Evolutionary conservation across 1,140 invertebrate species (phyloP).

Genomic region (Brachionus rotundiformis): DNA sequence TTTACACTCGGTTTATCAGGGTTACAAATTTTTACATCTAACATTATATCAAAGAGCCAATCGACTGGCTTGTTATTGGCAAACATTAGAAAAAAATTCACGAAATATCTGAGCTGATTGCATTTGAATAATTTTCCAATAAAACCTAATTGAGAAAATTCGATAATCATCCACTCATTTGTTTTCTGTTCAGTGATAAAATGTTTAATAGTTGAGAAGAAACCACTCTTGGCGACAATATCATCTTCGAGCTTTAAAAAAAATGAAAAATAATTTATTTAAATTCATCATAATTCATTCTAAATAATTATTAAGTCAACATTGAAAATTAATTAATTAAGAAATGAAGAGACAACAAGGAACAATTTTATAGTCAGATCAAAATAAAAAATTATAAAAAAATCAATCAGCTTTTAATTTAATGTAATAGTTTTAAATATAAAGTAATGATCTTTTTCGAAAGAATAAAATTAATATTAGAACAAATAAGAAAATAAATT

Average conservation of each 20-base stretch:
- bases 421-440: too few species aligned
- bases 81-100: constrained; percentile 91
- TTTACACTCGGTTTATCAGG: constrained; percentile 63
- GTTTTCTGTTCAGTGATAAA: constrained; percentile 78
- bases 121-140: constrained; percentile 83
- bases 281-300: too few species aligned
- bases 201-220: constrained; percentile 81
- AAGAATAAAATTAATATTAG: too few species aligned
- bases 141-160: constrained; percentile 80
- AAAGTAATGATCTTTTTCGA: too few species aligned
- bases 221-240: constrained; percentile 80
- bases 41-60: constrained; percentile 77
- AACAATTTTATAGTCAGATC: too few species aligned
- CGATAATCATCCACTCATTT: constrained; percentile 85
- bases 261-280: not conserved
- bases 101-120: constrained; percentile 79
- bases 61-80: constrained; percentile 94
- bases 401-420: too few species aligned
- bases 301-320: too few species aligned
- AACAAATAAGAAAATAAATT: too few species aligned
- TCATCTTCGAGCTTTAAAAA: constrained; percentile 92
- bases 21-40: constrained; percentile 78
- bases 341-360: too few species aligned
- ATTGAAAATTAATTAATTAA: too few species aligned
- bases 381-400: too few species aligned